These are phyloP conservation scores for Isotomurus palustris DNA, from an alignment of 2,888 invertebrate genomes.

Conservation along the genomic window DNA sequence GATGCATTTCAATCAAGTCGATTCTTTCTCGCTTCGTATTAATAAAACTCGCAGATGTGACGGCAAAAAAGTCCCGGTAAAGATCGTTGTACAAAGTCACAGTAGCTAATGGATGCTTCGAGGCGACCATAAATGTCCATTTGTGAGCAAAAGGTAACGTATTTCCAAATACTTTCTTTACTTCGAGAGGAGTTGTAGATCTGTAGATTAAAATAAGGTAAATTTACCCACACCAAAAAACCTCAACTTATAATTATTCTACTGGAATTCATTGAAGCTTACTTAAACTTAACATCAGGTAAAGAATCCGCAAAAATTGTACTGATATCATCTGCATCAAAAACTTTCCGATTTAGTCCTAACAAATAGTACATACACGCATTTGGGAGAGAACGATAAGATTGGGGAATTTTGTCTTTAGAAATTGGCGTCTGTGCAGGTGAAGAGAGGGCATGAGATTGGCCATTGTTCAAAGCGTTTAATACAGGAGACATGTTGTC, in stretches of 20 bases:
- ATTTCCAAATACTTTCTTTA: not conserved
- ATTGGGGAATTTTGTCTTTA: slow-evolving; percentile 19
- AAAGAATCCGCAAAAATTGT: slow-evolving; percentile 37
- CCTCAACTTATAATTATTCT: not conserved
- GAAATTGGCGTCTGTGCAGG: not conserved
- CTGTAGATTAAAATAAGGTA: not conserved
- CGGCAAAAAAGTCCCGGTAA: slow-evolving; percentile 22
- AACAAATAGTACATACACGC: slow-evolving; percentile 35
- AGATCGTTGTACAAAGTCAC: slow-evolving; percentile 32
- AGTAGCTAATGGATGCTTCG: slow-evolving; percentile 28
- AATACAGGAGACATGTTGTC: not conserved
- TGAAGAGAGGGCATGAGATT: not conserved
- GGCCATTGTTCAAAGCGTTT: not conserved
- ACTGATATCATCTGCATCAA: slow-evolving; percentile 35
- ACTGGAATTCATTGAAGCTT: slow-evolving; percentile 3
- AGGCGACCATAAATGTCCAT: slow-evolving; percentile 31
- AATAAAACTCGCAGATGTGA: slow-evolving; percentile 26
- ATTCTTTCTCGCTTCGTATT: slow-evolving; percentile 26
- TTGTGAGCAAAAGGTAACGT: slow-evolving; percentile 12
- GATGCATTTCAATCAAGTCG: slow-evolving; percentile 35
- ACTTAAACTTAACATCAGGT: slow-evolving; percentile 37
- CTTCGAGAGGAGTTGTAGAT: slow-evolving; percentile 7
- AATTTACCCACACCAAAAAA: not conserved
- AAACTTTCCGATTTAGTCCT: slow-evolving; percentile 34
- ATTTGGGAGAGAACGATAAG: slow-evolving; percentile 20